Evolutionary conservation across 2,888 invertebrate genomes (phyloP).

Genomic region (Elgonia sp.): DNA sequence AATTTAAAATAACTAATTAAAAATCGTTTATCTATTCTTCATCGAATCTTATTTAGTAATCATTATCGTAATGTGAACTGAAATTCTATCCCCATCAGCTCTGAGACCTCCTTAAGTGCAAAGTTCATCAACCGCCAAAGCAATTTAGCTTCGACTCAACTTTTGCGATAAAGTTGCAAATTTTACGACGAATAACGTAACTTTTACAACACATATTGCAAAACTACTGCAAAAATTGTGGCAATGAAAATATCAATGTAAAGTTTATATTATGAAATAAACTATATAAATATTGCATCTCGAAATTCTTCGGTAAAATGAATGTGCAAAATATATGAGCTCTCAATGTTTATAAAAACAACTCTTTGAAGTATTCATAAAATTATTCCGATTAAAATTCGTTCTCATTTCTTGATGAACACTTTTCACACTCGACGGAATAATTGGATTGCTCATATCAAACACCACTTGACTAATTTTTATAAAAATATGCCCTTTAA

Average conservation of each 20-base stretch:
- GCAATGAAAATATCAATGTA: background rate
- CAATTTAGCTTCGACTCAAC: conserved; percentile 40
- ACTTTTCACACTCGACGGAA: conserved; percentile 34
- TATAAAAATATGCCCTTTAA: conserved; percentile 41
- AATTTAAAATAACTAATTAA: background rate
- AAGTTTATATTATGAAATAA: background rate
- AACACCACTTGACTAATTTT: conserved; percentile 18
- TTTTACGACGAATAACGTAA: conserved; percentile 23
- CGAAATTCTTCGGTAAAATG: no score
- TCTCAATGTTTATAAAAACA: background rate
- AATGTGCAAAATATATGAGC: no score
- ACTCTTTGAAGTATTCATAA: background rate
- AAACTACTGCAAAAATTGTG: background rate
- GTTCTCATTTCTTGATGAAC: background rate
- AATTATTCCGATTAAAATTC: background rate
- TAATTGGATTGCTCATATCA: conserved; percentile 23
- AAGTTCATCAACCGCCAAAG: conserved; percentile 54
- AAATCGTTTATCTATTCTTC: background rate
- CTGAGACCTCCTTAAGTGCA: conserved; percentile 49
- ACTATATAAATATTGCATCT: no score
- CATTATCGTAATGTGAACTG: conserved; percentile 40
- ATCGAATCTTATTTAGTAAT: conserved; percentile 33
- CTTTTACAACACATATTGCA: conserved; percentile 2
- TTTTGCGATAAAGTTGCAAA: conserved; percentile 39
- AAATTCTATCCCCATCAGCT: conserved; percentile 32